A percentile compares a stretch with the other conserved stretches of the same genome.
These are phyloP conservation scores for Lobophora halterata DNA, from an alignment of 2,888 invertebrate genomes.

Conservation along the genomic window DNA sequence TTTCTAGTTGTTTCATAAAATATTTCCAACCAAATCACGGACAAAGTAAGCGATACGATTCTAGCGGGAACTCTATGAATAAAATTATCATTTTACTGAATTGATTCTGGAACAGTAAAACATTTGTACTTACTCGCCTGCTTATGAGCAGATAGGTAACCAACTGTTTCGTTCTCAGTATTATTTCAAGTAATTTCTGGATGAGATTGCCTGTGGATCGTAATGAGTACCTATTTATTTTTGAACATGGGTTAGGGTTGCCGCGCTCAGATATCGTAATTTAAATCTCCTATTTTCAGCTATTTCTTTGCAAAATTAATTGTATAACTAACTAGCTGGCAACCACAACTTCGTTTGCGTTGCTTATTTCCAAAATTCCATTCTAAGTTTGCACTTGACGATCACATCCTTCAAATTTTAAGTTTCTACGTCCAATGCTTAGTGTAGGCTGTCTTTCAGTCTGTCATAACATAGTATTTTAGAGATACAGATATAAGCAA, in stretches of 20 bases:
- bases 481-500: too few species aligned
- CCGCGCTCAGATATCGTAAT: neutral
- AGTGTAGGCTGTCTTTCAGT: too few species aligned
- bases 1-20: conserved; percentile 60
- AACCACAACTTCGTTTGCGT: too few species aligned
- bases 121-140: conserved; percentile 62
- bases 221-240: conserved; percentile 29
- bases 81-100: conserved; percentile 79
- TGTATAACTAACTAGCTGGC: too few species aligned
- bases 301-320: too few species aligned
- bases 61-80: conserved; percentile 78
- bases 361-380: too few species aligned
- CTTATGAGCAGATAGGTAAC: conserved; percentile 50
- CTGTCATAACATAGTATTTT: too few species aligned
- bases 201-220: conserved; percentile 37
- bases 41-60: conserved; percentile 77
- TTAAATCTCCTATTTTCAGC: neutral
- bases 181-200: conserved; percentile 30
- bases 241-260: conserved; percentile 10
- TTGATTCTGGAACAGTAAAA: conserved; percentile 76
- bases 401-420: too few species aligned
- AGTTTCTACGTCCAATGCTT: too few species aligned
- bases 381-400: too few species aligned
- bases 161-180: conserved; percentile 12
- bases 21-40: conserved; percentile 74